phyloP scores from a whole-genome alignment of 2,113 vertebrate genomes.

The Stigmatopora argus region DNA sequence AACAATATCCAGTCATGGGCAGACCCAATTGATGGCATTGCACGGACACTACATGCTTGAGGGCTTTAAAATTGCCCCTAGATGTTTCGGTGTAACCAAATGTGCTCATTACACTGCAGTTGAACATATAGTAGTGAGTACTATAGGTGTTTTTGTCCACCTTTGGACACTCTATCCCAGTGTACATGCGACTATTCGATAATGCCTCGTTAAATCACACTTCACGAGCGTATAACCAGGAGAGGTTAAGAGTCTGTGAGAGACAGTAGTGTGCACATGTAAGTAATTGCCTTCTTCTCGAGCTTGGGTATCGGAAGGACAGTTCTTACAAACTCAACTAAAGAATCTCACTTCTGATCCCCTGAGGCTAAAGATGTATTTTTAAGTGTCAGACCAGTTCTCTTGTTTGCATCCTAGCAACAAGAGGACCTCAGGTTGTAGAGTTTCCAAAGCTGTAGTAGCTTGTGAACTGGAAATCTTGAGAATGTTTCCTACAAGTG shows the following conservation, averaged over 20 bases:
- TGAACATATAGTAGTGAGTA: neutral
- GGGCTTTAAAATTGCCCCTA: conserved; percentile 22
- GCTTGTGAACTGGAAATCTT: conserved; percentile 13
- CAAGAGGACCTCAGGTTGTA: neutral
- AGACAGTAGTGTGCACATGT: neutral
- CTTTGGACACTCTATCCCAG: neutral
- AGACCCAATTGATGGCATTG: conserved; percentile 4
- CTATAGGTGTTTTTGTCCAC: conserved; percentile 7
- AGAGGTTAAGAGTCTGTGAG: neutral
- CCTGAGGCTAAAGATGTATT: neutral
- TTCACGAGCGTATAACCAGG: neutral
- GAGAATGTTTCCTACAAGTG: conserved; percentile 34
- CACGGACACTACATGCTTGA: conserved; percentile 6
- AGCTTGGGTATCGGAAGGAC: neutral
- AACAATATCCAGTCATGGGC: conserved; percentile 9
- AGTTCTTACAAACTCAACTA: neutral
- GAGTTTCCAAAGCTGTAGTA: conserved; percentile 12
- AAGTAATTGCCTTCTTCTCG: neutral
- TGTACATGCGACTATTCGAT: neutral
- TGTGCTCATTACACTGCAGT: conserved; percentile 20
- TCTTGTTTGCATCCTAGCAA: conserved; percentile 9
- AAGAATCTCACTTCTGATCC: neutral
- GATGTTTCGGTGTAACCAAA: conserved; percentile 9
- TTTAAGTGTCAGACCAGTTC: conserved; percentile 9
- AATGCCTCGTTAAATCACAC: conserved; percentile 2